Evolutionary conservation across 2,888 invertebrate genomes (phyloP), one percentile per base, ranked within the genome.

Genomic region (Allolobophora icterica): DNA sequence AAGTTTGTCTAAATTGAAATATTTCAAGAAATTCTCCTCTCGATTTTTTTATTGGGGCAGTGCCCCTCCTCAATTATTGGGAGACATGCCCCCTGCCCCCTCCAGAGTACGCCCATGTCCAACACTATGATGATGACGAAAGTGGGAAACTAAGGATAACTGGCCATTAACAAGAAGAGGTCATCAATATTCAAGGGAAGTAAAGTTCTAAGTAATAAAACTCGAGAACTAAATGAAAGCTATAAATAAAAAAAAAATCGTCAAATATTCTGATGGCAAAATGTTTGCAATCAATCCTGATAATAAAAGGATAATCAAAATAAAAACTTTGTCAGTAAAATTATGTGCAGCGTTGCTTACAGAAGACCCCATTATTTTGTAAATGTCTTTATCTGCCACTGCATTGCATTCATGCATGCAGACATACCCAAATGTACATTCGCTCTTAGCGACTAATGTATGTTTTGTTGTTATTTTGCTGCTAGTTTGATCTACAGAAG

Each of bases 401-500:
- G 5, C 15, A n/a, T n/a, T n/a, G n/a, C n/a, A n/a, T n/a, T n/a
- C n/a, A n/a, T n/a, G n/a, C n/a, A n/a, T 58, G 30, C 24, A 58
- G 58, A 30, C 58, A 24, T 11, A 30, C 24, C 30, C 58, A 58
- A 5, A 58, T n/a, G 15, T 8, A 71, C 5, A 30, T 71, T 52
- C 24, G 11, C 30, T 71, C n/a, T n/a, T 71, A 71, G 8, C 6
- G n/a, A n/a, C 30, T 1, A 13, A 52, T 52, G 52, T 71, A 71
- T 71, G 30, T 8, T 71, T 71, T 71, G 30, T 71, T 30, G 13
- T 58, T 11, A 19, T 19, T 35, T 42, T 89, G 35, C 19, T 52
- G 92, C 33, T 92, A 95, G 95, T 91, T 91, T 94, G 91, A 91
- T 94, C 17, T 95, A 95, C 91, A 94, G 95, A 93, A 98, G 98